These are phyloP conservation scores for Microctonus hyperodae DNA, from an alignment of 2,888 invertebrate species.

Conservation along the genomic window DNA sequence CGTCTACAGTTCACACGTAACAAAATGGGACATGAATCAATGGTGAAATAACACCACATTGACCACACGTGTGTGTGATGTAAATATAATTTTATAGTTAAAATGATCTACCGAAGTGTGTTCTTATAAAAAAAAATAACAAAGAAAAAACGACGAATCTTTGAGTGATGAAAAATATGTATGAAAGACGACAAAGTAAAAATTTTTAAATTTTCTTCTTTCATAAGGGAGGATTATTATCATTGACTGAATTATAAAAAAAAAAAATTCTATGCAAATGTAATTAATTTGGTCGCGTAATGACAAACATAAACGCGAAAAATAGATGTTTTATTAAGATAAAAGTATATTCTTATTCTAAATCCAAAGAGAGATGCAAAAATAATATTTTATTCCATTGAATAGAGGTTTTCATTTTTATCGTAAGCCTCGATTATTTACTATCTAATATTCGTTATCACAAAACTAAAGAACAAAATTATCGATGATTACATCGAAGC, in stretches of 20 bases:
- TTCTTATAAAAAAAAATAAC: constrained; percentile 21
- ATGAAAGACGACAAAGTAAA: not conserved
- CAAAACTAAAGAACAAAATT: not conserved
- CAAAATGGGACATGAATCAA: constrained; percentile 1
- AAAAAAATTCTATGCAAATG: constrained; percentile 1
- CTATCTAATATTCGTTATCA: not conserved
- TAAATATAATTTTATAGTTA: constrained; percentile 26
- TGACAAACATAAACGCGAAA: not conserved
- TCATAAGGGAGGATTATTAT: constrained; percentile 15
- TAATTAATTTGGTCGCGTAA: not conserved
- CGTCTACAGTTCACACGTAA: not conserved
- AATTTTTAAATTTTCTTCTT: not conserved
- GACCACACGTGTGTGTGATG: constrained; percentile 29
- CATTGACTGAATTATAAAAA: constrained; percentile 2
- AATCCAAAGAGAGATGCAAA: constrained; percentile 43
- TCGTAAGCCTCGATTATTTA: constrained; percentile 22
- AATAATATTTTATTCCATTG: constrained; percentile 41
- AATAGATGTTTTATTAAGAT: not conserved
- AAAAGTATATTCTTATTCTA: constrained; percentile 41
- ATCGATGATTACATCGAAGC: not conserved
- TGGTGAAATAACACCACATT: constrained; percentile 5
- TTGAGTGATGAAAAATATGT: constrained; percentile 18
- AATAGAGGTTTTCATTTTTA: constrained; percentile 27
- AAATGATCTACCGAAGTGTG: constrained; percentile 35
- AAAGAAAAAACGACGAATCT: constrained; percentile 14